phyloP scores from a whole-genome alignment of 1,140 invertebrate genomes.

The Cotesia typhae region DNA sequence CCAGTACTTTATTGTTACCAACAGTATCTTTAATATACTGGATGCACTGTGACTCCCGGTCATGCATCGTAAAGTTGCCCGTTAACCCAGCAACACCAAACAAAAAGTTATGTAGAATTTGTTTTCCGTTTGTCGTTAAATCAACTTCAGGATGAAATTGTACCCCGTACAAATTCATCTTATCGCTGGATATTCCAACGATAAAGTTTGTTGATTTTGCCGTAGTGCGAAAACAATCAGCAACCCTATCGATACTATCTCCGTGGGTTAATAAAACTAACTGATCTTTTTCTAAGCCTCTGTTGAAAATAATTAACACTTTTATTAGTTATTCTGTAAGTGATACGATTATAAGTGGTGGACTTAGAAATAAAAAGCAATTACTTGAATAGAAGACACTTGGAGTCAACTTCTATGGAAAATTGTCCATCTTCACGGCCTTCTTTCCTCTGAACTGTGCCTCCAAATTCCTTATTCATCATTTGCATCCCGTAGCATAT shows the following conservation, averaged over 20 bases:
- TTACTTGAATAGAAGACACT: slow-evolving; percentile 93
- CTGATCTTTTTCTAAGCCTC: slow-evolving; percentile 86
- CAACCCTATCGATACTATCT: slow-evolving; percentile 92
- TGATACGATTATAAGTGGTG: no score
- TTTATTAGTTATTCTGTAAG: no score
- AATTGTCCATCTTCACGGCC: slow-evolving; percentile 95
- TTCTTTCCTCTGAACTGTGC: slow-evolving; percentile 87
- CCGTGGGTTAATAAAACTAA: slow-evolving; percentile 95
- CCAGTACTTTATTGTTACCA: slow-evolving; percentile 92
- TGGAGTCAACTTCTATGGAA: slow-evolving; percentile 86
- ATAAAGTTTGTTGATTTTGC: slow-evolving; percentile 86
- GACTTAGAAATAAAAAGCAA: slow-evolving; percentile 52
- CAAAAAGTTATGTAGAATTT: slow-evolving; percentile 95
- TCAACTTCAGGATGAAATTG: slow-evolving; percentile 99
- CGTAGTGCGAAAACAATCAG: slow-evolving; percentile 84
- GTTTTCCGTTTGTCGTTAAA: slow-evolving; percentile 89
- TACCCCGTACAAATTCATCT: slow-evolving; percentile 91
- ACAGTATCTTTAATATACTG: slow-evolving; percentile 92
- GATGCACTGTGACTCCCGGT: slow-evolving; percentile 90
- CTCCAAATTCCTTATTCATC: slow-evolving; percentile 98
- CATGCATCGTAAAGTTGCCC: slow-evolving; percentile 88
- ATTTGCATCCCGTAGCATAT: slow-evolving; percentile 99
- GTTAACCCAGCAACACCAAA: slow-evolving; percentile 88
- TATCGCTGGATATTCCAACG: slow-evolving; percentile 92
- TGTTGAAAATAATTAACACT: slow-evolving; percentile 57